Conservation (phyloP, 1,140 invertebrate species). For the Musca vetustissima region DNA sequence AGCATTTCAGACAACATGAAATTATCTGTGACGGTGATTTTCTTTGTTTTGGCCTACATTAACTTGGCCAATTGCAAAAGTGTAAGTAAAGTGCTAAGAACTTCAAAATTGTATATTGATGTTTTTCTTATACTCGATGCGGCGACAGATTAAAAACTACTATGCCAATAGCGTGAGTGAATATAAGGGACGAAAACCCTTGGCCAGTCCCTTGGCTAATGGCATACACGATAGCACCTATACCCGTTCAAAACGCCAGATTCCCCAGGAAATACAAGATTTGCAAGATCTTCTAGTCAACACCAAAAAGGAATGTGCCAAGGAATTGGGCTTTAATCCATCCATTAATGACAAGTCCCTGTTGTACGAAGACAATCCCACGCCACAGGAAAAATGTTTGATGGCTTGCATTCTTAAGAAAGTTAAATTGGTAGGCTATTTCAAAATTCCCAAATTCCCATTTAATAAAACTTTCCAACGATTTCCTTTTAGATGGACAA, state of each 20-base stretch:
- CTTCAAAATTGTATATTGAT: no score
- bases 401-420: conserved; percentile 45
- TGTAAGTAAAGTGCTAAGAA: not conserved
- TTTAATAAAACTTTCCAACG: not conserved
- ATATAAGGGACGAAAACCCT: conserved; percentile 21
- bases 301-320: conserved; percentile 36
- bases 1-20: conserved; percentile 3
- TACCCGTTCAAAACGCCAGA: conserved; percentile 27
- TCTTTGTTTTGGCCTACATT: not conserved
- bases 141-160: not conserved
- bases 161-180: not conserved
- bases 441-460: not conserved
- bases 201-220: conserved; percentile 19
- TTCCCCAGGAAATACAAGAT: conserved; percentile 8
- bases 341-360: conserved; percentile 34
- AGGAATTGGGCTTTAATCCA: conserved; percentile 33
- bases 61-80: not conserved
- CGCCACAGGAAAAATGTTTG: conserved; percentile 44
- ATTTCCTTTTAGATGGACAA: conserved; percentile 23
- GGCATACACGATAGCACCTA: not conserved
- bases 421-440: conserved; percentile 39
- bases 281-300: conserved; percentile 22
- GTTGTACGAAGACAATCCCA: conserved; percentile 35
- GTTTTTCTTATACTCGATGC: no score
- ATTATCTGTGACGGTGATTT: not conserved